A percentile compares a stretch with the other conserved stretches of the same genome.
Evolutionary conservation across 2,888 invertebrate genomes (phyloP).

Genomic region (Nyleta sp.): DNA sequence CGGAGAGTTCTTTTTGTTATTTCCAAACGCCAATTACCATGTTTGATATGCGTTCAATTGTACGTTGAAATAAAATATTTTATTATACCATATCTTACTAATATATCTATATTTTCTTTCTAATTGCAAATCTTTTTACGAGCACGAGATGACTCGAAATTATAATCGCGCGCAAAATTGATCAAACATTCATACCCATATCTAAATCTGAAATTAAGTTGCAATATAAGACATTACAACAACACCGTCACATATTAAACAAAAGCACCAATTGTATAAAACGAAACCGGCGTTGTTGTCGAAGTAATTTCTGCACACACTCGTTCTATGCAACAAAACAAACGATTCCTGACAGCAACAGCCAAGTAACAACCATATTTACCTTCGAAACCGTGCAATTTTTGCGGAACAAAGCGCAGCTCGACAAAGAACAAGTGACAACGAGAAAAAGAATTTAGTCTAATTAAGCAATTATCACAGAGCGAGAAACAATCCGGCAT

Average conservation of each 20-base stretch:
- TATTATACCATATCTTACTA: slow-evolving; percentile 28
- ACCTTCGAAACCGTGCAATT: slow-evolving; percentile 7
- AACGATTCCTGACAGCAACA: background rate
- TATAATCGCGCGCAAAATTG: background rate
- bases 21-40: slow-evolving; percentile 18
- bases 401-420: background rate
- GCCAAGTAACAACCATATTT: slow-evolving; percentile 7
- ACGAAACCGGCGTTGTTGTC: background rate
- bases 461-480: slow-evolving; percentile 45
- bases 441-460: slow-evolving; percentile 18
- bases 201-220: too few species aligned
- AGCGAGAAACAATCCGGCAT: slow-evolving; percentile 14
- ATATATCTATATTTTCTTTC: slow-evolving; percentile 1
- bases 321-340: slow-evolving; percentile 2
- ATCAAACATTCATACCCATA: background rate
- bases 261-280: background rate
- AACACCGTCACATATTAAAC: too few species aligned
- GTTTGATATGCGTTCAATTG: slow-evolving; percentile 46
- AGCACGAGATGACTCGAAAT: background rate
- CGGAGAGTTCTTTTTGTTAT: background rate
- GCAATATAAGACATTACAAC: too few species aligned
- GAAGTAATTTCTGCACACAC: slow-evolving; percentile 14
- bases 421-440: slow-evolving; percentile 5
- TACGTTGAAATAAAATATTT: slow-evolving; percentile 56
- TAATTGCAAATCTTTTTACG: background rate